These are phyloP conservation scores for Athene cunicularia DNA, from an alignment of 2,113 vertebrate species.

Conservation along the genomic window DNA sequence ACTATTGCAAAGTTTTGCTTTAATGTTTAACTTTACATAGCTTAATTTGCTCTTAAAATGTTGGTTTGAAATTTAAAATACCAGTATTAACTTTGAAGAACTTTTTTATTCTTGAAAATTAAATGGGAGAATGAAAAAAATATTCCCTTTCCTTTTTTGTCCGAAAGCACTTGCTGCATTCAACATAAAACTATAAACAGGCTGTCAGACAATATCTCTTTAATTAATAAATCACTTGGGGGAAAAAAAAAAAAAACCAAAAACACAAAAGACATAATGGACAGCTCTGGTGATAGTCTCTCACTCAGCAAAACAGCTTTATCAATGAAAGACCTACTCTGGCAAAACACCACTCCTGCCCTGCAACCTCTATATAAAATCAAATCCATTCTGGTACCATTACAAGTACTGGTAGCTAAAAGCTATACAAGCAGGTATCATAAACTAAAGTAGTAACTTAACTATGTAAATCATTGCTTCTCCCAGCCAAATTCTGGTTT, in stretches of 20 bases:
- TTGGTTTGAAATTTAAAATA: not conserved
- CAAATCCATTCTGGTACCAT: not conserved
- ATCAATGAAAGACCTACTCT: not conserved
- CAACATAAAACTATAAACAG: not conserved
- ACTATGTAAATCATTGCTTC: not conserved
- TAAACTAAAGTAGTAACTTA: not conserved
- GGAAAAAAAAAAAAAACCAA: not conserved
- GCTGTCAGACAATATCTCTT: not conserved
- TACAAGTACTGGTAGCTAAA: not conserved
- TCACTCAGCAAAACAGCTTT: not conserved
- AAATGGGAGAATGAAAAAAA: not conserved
- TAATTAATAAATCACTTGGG: not conserved
- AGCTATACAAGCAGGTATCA: not conserved
- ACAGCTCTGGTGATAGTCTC: not conserved
- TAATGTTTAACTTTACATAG: not conserved
- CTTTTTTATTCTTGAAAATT: not conserved
- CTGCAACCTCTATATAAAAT: not conserved
- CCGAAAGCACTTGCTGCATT: not conserved
- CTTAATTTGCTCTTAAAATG: not conserved
- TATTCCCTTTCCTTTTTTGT: not conserved
- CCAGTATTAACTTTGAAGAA: not conserved
- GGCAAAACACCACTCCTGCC: not conserved
- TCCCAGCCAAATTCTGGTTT: not conserved
- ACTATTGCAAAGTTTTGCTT: not conserved
- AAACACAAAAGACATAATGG: not conserved